phyloP scores from a whole-genome alignment of 2,113 vertebrate species.

The Pleuronectes platessa region DNA sequence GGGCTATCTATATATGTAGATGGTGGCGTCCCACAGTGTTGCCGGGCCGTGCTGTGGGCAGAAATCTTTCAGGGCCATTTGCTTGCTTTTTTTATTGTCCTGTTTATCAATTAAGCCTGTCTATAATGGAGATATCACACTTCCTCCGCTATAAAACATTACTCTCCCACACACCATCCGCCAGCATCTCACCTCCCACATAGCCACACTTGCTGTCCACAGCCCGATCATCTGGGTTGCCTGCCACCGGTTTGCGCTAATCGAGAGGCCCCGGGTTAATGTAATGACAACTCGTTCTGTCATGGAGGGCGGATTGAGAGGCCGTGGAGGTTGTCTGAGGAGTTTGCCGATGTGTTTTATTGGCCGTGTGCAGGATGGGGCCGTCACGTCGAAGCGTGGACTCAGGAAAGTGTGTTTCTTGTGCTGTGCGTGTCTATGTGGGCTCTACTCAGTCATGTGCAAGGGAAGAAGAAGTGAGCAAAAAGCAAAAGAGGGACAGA shows the following conservation, averaged over 20 bases:
- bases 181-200: conserved; percentile 80
- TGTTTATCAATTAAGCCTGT: conserved; percentile 80
- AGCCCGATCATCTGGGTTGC: conserved; percentile 70
- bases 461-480: conserved; percentile 59
- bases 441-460: conserved; percentile 21
- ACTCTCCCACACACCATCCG: conserved; percentile 82
- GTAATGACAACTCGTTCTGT: conserved; percentile 72
- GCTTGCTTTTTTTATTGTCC: conserved; percentile 67
- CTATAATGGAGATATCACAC: conserved; percentile 77
- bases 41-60: conserved; percentile 49
- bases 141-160: conserved; percentile 78
- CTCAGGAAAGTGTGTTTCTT: not conserved
- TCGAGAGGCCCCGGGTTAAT: conserved; percentile 71
- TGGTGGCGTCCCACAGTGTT: conserved; percentile 49
- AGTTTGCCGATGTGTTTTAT: conserved; percentile 68
- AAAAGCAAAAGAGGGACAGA: conserved; percentile 54
- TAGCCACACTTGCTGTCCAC: conserved; percentile 78
- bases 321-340: conserved; percentile 59
- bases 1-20: conserved; percentile 7
- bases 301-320: conserved; percentile 67
- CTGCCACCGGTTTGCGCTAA: conserved; percentile 79
- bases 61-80: conserved; percentile 65
- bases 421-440: conserved; percentile 25
- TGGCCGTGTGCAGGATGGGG: conserved; percentile 53
- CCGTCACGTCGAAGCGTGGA: conserved; percentile 22